Evolutionary conservation across 2,888 invertebrate species (phyloP).

Genomic region (Bhutanitis thaidina): DNA sequence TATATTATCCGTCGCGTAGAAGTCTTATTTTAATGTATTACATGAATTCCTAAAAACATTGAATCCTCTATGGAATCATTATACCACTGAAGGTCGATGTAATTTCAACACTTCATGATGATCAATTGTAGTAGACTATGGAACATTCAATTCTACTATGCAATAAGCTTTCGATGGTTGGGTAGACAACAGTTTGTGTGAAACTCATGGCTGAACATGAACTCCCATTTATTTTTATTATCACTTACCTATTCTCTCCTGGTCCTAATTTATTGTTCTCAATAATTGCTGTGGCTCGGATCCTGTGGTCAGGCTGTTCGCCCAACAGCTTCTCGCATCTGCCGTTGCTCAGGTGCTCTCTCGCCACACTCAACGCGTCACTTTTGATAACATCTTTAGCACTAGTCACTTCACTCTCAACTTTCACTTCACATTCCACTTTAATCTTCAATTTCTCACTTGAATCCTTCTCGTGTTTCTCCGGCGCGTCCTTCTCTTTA

Average conservation of each 20-base stretch:
- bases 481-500: conserved; percentile 46
- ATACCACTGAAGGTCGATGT: no score
- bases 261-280: conserved; percentile 81
- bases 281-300: conserved; percentile 80
- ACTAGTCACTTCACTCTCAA: conserved; percentile 57
- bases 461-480: conserved; percentile 64
- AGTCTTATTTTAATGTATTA: no score
- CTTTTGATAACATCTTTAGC: conserved; percentile 69
- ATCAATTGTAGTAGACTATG: no score
- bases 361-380: conserved; percentile 64
- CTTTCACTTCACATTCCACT: conserved; percentile 50
- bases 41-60: no score
- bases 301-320: conserved; percentile 80
- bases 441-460: conserved; percentile 61
- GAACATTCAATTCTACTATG: no score
- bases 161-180: no score
- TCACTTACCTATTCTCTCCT: conserved; percentile 81
- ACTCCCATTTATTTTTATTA: no score
- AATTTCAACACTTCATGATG: no score
- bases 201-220: no score
- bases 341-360: conserved; percentile 81
- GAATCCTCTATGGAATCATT: no score
- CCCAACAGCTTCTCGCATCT: conserved; percentile 87
- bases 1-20: no score
- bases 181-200: no score